Percentiles rank a stretch among this genome's conserved stretches.
Conservation (phyloP, 2,888 invertebrate species). For the Sphaerophoria rueppellii region DNA sequence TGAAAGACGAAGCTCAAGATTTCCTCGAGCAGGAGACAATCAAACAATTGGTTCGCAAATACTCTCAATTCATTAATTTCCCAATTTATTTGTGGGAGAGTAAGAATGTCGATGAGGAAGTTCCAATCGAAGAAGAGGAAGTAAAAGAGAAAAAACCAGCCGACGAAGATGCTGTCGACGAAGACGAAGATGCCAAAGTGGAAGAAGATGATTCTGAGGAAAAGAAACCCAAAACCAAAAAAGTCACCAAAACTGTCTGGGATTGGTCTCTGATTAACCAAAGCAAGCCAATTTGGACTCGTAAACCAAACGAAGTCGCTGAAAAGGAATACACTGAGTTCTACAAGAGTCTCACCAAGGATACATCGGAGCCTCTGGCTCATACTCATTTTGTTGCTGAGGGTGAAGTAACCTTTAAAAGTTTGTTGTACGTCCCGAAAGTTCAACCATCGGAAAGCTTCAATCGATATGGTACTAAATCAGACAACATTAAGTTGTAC, state of each 20-base stretch:
- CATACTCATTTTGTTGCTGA: slow-evolving; percentile 97
- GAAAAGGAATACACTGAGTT: slow-evolving; percentile 97
- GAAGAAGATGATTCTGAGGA: slow-evolving; percentile 85
- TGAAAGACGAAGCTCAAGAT: slow-evolving; percentile 98
- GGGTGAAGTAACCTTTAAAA: slow-evolving; percentile 99
- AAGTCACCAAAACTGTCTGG: slow-evolving; percentile 97
- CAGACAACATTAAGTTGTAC: slow-evolving; percentile 97
- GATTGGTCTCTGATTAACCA: slow-evolving; percentile 99
- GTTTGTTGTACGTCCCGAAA: slow-evolving; percentile 96
- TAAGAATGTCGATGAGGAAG: slow-evolving; percentile 89
- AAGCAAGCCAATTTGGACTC: slow-evolving; percentile 99
- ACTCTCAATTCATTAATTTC: slow-evolving; percentile 99
- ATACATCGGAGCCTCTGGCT: slow-evolving; percentile 90
- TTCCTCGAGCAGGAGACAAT: slow-evolving; percentile 96
- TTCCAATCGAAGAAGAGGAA: slow-evolving; percentile 84
- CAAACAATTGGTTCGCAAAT: slow-evolving; percentile 95
- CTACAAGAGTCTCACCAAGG: slow-evolving; percentile 97
- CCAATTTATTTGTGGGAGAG: slow-evolving; percentile 97
- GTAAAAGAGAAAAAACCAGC: slow-evolving; percentile 82
- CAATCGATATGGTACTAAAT: slow-evolving; percentile 96
- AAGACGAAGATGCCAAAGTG: slow-evolving; percentile 84
- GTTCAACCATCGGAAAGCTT: slow-evolving; percentile 96
- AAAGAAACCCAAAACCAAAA: slow-evolving; percentile 91
- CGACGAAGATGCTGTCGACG: slow-evolving; percentile 84
- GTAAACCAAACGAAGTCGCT: slow-evolving; percentile 92